Percentiles rank a stretch among this genome's conserved stretches.
phyloP scores from a whole-genome alignment of 2,113 vertebrate species.

The Peucedramus taeniatus region DNA sequence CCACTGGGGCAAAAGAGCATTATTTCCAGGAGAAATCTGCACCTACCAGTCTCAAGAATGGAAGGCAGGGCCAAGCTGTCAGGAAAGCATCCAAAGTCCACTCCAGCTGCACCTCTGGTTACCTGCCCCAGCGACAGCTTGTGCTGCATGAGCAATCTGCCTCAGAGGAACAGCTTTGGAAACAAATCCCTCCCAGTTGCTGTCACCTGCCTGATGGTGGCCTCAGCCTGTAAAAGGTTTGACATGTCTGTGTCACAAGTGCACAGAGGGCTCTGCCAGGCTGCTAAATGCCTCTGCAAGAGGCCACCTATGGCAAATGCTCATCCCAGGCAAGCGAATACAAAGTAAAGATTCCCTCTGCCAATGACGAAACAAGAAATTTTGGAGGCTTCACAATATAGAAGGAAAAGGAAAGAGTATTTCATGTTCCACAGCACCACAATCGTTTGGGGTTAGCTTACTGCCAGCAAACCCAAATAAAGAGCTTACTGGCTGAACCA shows the following conservation, averaged over 20 bases:
- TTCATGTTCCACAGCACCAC: not conserved
- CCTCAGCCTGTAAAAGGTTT: not conserved
- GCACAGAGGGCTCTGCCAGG: not conserved
- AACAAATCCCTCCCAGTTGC: not conserved
- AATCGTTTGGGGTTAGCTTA: not conserved
- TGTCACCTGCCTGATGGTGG: not conserved
- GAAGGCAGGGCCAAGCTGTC: not conserved
- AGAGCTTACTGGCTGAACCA: not conserved
- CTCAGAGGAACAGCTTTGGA: not conserved
- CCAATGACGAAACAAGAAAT: not conserved
- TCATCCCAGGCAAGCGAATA: not conserved
- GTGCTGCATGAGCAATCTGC: not conserved
- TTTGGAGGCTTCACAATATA: not conserved
- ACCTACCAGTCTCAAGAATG: not conserved
- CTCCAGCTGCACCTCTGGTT: not conserved
- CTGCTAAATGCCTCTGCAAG: not conserved
- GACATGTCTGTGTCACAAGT: not conserved
- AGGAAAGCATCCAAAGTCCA: not conserved
- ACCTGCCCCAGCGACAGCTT: not conserved
- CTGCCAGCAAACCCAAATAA: conserved; percentile 28
- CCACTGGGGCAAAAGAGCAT: not conserved
- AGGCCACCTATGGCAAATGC: not conserved
- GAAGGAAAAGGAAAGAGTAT: not conserved
- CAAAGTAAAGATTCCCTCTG: not conserved
- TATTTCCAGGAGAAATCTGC: not conserved